Base-by-base conservation (phyloP, 2,113 vertebrate genomes). In the Phaethornis superciliosus region DNA sequence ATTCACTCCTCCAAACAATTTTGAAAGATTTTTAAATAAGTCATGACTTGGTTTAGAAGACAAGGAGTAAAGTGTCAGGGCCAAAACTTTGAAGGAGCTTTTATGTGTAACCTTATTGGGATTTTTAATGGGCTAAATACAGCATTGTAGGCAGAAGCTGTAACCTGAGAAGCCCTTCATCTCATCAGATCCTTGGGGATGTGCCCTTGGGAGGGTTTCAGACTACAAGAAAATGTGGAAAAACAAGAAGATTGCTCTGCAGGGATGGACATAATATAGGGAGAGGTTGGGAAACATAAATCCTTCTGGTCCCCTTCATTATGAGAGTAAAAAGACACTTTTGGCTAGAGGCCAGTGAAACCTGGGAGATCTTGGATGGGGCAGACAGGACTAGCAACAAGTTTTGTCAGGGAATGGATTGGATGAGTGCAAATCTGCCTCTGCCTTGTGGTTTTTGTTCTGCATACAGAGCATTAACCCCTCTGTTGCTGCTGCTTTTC, bases 151-250 rank as follows among this genome's bases (percentile, higher is more conserved):
- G 93, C 93, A 93, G 96, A 89, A 56, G 89, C 93, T 97, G 30
- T 96, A 90, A 95, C 49, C 88, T 91, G 96, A 96, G 96, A 97
- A 96, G 78, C 37, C 77, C 54, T 95, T 76, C 63, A 23, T 95
- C 94, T 96, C 93, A 88, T 90, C 89, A 95, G 81, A 96, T 97
- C 95, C 96, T 96, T 94, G 95, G 67, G 90, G 97, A 96, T 97
- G 96, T 97, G 97, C 95, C 92, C 85, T 92, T 94, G 93, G 94
- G 91, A 96, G 93, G 77, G 63, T 87, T 97, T 97, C 97, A 92
- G 89, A 94, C 89, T 93, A 96, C 96, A 96, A 95, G 96, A 98
- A 98, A 98, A 98, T 97, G 97, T 97, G 96, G 96, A 98, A 98
- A 98, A 98, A 97, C 97, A 97, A 97, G 96, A 97, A 89, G 91